Evolutionary conservation across 2,113 vertebrate genomes (phyloP).

Genomic region (Helogale parvula): DNA sequence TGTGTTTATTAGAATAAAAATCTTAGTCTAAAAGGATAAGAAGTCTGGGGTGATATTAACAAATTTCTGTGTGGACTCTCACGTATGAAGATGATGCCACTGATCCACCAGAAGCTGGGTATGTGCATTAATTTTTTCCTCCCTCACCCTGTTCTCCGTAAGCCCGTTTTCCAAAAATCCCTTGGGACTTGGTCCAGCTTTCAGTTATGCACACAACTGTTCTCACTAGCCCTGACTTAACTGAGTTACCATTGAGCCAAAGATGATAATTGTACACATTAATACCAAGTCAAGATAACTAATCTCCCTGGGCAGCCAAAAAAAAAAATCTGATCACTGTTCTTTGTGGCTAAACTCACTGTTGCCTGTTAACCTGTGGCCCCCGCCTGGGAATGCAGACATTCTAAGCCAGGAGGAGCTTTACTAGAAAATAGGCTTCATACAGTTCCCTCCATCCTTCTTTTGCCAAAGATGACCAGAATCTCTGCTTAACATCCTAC

Average conservation of each 20-base stretch:
- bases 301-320: conserved; percentile 4
- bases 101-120: not conserved
- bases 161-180: conserved; percentile 35
- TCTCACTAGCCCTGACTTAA: conserved; percentile 2
- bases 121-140: not conserved
- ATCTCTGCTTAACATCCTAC: not conserved
- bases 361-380: not conserved
- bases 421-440: not conserved
- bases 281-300: conserved; percentile 13
- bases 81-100: not conserved
- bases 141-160: not conserved
- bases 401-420: not conserved
- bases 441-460: not conserved
- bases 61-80: conserved; percentile 15
- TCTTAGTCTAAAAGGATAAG: not conserved
- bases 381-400: not conserved
- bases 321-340: conserved; percentile 20
- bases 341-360: not conserved
- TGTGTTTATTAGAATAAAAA: conserved; percentile 11
- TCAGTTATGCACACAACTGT: not conserved
- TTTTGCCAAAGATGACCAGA: not conserved
- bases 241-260: not conserved
- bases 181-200: conserved; percentile 19
- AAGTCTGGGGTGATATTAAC: not conserved
- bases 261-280: not conserved